Percentiles rank a stretch among this genome's conserved stretches.
These are phyloP conservation scores for Xestia c-nigrum DNA, from an alignment of 2,888 invertebrate genomes.

Conservation along the genomic window DNA sequence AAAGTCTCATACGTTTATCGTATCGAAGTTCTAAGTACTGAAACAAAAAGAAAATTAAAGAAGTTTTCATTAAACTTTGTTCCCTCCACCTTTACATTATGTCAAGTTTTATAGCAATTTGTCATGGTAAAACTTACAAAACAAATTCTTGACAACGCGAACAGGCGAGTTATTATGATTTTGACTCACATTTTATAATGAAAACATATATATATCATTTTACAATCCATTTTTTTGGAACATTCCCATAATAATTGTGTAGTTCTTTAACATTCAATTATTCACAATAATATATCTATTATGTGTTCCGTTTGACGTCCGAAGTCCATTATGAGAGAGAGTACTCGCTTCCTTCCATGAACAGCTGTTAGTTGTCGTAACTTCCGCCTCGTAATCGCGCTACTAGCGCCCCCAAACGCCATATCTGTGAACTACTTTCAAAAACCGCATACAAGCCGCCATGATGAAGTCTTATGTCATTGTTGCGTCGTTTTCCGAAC, in stretches of 20 bases:
- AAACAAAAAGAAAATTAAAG: constrained; percentile 47
- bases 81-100: background rate
- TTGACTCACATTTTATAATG: background rate
- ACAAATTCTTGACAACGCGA: background rate
- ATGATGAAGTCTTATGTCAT: no score
- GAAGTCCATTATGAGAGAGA: no score
- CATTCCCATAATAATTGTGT: background rate
- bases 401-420: no score
- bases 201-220: background rate
- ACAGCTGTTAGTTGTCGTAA: no score
- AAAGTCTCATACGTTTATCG: constrained; percentile 91
- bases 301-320: no score
- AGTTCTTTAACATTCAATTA: background rate
- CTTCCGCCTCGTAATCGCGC: no score
- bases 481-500: no score
- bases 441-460: no score
- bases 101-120: background rate
- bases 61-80: background rate
- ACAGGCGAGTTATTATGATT: background rate
- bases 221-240: background rate
- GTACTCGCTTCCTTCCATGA: no score
- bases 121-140: background rate
- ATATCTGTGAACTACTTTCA: no score
- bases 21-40: constrained; percentile 92
- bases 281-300: no score